These are phyloP conservation scores for Zaprionus nigranus DNA, from an alignment of 1,140 invertebrate genomes.

Conservation along the genomic window DNA sequence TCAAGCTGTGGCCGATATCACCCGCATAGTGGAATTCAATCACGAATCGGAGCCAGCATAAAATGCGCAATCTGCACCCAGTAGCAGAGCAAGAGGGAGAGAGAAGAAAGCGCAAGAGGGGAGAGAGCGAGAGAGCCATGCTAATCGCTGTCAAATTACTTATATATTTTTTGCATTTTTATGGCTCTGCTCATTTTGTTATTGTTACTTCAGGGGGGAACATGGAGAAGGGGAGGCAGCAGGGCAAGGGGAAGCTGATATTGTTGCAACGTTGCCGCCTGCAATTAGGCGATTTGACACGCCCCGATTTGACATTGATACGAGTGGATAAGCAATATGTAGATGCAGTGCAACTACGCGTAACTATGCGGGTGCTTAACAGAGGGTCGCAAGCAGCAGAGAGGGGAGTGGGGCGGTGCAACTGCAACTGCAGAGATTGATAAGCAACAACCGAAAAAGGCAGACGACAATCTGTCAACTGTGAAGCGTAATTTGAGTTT, in stretches of 20 bases:
- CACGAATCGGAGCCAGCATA: slow-evolving; percentile 57
- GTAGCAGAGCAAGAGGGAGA: background rate
- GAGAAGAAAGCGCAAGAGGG: background rate
- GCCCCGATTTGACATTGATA: slow-evolving; percentile 79
- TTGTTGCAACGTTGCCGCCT: slow-evolving; percentile 40
- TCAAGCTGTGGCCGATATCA: slow-evolving; percentile 7
- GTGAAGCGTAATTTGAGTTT: background rate
- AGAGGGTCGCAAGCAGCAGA: background rate
- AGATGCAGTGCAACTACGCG: slow-evolving; percentile 20
- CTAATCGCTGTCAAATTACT: slow-evolving; percentile 76
- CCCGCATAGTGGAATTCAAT: slow-evolving; percentile 77
- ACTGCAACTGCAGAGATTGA: background rate
- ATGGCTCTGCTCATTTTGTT: slow-evolving; percentile 34
- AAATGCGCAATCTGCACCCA: slow-evolving; percentile 70
- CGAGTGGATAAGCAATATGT: slow-evolving; percentile 11
- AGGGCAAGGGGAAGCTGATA: background rate
- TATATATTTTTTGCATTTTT: slow-evolving; percentile 71
- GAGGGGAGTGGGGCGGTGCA: background rate
- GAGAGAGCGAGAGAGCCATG: slow-evolving; percentile 20
- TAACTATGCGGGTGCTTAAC: slow-evolving; percentile 31
- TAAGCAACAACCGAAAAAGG: slow-evolving; percentile 5
- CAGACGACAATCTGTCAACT: slow-evolving; percentile 8
- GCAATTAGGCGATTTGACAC: slow-evolving; percentile 77
- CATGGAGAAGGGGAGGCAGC: background rate
- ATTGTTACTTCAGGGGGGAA: slow-evolving; percentile 10